phyloP scores from a whole-genome alignment of 2,888 invertebrate genomes.

The Trachelus tabidus region DNA sequence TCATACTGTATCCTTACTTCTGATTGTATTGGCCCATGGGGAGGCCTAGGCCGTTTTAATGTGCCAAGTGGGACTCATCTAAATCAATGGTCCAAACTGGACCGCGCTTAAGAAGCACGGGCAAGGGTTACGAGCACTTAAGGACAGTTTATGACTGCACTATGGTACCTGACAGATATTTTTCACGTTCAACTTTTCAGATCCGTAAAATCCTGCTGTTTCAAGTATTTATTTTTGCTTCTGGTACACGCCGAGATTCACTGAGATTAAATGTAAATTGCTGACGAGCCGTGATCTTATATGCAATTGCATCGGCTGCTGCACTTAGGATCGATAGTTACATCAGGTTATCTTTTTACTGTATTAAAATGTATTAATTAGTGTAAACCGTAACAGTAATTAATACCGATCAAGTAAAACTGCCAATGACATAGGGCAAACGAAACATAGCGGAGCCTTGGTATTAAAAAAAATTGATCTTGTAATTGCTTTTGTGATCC shows the following conservation, averaged over 20 bases:
- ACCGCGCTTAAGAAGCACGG: not conserved
- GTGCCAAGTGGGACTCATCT: not conserved
- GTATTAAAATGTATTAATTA: not conserved
- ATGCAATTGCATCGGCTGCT: not conserved
- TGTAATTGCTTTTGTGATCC: not conserved
- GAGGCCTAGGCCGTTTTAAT: not conserved
- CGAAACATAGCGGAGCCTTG: not conserved
- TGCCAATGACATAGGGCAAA: not conserved
- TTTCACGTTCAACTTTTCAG: not conserved
- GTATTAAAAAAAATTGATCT: not conserved
- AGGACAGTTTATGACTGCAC: constrained; percentile 8
- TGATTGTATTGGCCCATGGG: not conserved
- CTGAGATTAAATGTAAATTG: not conserved
- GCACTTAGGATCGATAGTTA: not conserved
- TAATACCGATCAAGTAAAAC: not conserved
- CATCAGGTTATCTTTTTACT: not conserved
- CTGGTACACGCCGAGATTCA: not conserved
- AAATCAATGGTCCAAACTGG: not conserved
- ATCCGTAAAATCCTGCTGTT: not conserved
- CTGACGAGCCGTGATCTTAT: not conserved
- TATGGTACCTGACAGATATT: not conserved
- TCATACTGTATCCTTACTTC: not conserved
- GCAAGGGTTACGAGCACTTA: constrained; percentile 6
- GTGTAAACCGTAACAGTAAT: not conserved
- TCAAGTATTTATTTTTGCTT: not conserved